Base-by-base conservation (phyloP, 2,797 vertebrate species). In the Anguilla megastoma region DNA sequence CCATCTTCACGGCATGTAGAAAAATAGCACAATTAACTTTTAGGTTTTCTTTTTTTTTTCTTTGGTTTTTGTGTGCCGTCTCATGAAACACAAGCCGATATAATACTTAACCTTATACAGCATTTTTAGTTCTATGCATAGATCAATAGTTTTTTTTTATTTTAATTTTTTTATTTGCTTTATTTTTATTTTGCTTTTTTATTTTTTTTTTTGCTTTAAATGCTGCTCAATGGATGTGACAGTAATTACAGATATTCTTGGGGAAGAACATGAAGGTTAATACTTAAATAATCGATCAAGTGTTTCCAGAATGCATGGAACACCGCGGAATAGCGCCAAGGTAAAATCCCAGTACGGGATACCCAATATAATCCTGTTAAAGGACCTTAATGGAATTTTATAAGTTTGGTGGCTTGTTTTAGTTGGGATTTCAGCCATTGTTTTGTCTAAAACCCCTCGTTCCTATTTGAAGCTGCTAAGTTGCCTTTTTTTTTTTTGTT, bases 391-490 rank as follows among this genome's bases (percentile, higher is more conserved):
- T 24, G 60, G 63, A 66, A 71, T 71, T 30, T 71, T 14, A 30
- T 71, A 33, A 71, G 27, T 71, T 71, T 71, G 69, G 30, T 33
- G 10, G 30, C n/a, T 33, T 71, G n/a, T 66, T 71, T 71, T 54
- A 52, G 41, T 84, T 83, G 36, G 24, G 50, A 50, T 84, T 52
- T 52, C 36, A 48, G 80, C 50, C 80, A 84, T 71, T 71, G 69
- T 71, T 71, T 71, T 33, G 69, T 71, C 69, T 71, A 14, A 71
- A 71, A 71, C 30, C 10, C 69, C 69, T 33, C 10, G 3, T 27
- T 71, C 69, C 27, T 33, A 71, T 33, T 71, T 33, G 63, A 66
- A 66, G 63, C 63, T 66, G 30, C 69, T 71, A 71, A 71, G 69
- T 71, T 30, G 30, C 12, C 2, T 10, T 71, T 71, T 30, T 71